These are phyloP conservation scores for Actinernus sp. DNA, from an alignment of 92 coral and sea anemone genomes.

Conservation along the genomic window DNA sequence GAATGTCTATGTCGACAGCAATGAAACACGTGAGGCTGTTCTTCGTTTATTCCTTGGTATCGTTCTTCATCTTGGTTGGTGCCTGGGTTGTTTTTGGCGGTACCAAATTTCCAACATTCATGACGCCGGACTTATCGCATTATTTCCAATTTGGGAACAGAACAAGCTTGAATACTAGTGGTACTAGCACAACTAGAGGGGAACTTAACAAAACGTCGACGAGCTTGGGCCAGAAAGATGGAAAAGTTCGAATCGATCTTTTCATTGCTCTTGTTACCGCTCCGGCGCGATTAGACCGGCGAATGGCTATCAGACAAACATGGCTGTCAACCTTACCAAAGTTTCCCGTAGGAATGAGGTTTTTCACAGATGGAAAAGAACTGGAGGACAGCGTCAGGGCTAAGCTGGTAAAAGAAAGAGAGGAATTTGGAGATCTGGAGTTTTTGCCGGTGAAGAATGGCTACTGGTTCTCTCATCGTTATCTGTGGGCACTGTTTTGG, in stretches of 20 bases:
- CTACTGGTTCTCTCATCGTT: constrained; percentile 10
- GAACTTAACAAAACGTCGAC: no score
- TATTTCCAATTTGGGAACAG: no score
- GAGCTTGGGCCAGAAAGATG: no score
- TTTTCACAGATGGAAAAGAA: constrained; percentile 41
- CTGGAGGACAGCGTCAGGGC: not conserved
- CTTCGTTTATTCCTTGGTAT: no score
- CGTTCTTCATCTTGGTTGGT: no score
- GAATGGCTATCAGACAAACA: constrained; percentile 9
- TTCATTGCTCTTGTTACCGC: constrained; percentile 34
- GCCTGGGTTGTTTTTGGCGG: no score
- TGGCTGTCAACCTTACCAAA: constrained; percentile 17
- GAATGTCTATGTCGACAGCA: no score
- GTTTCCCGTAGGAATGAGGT: constrained; percentile 15
- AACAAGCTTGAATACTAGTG: no score
- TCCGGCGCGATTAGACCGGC: constrained; percentile 4
- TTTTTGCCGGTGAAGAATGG: constrained; percentile 18
- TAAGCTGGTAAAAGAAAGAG: constrained; percentile 1
- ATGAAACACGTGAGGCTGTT: no score
- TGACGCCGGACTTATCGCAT: no score
- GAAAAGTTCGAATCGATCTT: constrained; percentile 9
- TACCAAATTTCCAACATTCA: no score
- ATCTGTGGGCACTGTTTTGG: constrained; percentile 33
- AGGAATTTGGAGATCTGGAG: constrained; percentile 5
- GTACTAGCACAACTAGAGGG: no score